Conservation (phyloP, 2,113 vertebrate species). For the Sinosuthora webbiana region DNA sequence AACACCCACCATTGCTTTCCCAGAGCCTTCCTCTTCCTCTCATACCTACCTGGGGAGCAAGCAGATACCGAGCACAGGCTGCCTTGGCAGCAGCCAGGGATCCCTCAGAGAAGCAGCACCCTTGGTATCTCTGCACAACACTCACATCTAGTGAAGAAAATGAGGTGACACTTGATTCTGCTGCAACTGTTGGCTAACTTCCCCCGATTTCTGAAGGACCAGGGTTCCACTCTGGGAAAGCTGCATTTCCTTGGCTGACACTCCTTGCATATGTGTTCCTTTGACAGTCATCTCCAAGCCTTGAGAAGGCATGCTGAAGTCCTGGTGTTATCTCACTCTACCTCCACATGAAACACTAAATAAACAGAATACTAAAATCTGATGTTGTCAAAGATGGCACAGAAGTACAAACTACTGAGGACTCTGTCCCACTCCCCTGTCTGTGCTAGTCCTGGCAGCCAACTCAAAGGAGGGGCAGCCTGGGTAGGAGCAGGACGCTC, state of each 20-base stretch:
- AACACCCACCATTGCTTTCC: not conserved
- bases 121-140: not conserved
- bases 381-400: not conserved
- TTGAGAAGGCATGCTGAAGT: not conserved
- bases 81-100: not conserved
- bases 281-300: not conserved
- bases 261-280: not conserved
- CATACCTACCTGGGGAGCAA: not conserved
- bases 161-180: not conserved
- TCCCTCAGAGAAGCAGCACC: not conserved
- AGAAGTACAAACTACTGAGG: not conserved
- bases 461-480: not conserved
- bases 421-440: rapidly evolving
- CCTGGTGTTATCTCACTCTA: not conserved
- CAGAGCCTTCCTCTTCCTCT: not conserved
- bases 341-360: not conserved
- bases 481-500: not conserved
- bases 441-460: not conserved
- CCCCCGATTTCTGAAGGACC: not conserved
- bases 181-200: not conserved
- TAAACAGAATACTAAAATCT: not conserved
- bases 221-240: not conserved
- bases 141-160: not conserved
- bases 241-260: not conserved
- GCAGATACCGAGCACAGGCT: not conserved